Conservation (phyloP, 2,113 vertebrate species). For the Hyaena hyaena region DNA sequence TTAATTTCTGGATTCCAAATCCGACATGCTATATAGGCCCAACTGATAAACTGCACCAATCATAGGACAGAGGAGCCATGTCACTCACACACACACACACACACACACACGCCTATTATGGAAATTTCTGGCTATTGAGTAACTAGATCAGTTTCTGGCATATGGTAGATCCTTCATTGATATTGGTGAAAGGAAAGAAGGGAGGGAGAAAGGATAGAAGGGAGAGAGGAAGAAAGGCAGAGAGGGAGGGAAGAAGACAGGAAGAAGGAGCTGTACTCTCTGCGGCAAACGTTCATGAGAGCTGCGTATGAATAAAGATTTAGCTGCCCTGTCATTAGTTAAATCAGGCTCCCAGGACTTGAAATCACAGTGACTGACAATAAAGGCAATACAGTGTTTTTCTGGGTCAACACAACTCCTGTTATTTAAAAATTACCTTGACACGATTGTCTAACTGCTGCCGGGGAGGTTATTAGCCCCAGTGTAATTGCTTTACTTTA, state of each 20-base stretch:
- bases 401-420: slow-evolving; percentile 53
- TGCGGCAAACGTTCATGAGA: background rate
- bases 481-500: background rate
- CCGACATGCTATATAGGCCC: background rate
- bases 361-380: slow-evolving; percentile 37
- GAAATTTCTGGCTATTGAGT: background rate
- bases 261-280: background rate
- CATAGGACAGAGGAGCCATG: background rate
- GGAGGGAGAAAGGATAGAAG: too few relatives aligned
- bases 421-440: slow-evolving; percentile 20
- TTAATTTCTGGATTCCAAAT: background rate
- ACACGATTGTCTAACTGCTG: background rate
- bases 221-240: background rate
- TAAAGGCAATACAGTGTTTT: background rate
- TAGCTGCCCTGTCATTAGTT: background rate
- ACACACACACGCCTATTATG: too few relatives aligned
- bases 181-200: background rate
- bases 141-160: background rate
- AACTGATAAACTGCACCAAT: background rate
- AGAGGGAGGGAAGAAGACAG: background rate
- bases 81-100: background rate
- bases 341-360: background rate
- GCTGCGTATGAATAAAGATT: background rate
- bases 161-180: background rate
- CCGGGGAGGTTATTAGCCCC: background rate